A percentile compares a stretch with the other conserved stretches of the same genome.
Evolutionary conservation across 2,797 vertebrate genomes (phyloP).

Genomic region (Echeneis naucrates): DNA sequence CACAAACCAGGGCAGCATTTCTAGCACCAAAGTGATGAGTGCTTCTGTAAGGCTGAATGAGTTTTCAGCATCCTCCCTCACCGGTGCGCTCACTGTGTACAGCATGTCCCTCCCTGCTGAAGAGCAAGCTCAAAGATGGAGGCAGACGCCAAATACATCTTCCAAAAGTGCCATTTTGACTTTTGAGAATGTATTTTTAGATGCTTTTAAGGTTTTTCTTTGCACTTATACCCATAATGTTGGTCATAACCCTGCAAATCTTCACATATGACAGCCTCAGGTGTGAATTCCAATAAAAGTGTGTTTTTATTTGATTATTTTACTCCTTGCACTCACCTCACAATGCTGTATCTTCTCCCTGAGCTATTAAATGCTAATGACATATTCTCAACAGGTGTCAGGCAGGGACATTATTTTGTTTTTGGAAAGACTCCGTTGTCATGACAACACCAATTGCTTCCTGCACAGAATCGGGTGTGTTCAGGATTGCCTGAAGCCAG

Average conservation of each 20-base stretch:
- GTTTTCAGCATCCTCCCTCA: conserved; percentile 31
- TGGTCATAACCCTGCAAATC: not conserved
- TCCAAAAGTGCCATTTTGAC: not conserved
- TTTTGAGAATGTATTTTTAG: not conserved
- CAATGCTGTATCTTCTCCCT: not conserved
- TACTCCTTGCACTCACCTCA: conserved; percentile 1
- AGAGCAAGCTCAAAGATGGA: conserved; percentile 5
- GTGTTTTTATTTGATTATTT: not conserved
- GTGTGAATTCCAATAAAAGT: not conserved
- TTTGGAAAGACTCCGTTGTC: conserved; percentile 66
- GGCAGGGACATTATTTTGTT: conserved; percentile 36
- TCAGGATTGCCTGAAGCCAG: conserved; percentile 14
- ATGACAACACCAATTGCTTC: conserved; percentile 70
- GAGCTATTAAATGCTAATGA: conserved; percentile 31
- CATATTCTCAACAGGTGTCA: conserved; percentile 28
- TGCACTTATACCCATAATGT: not conserved
- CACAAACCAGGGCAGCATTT: conserved; percentile 22
- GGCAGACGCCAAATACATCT: not conserved
- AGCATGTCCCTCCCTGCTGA: conserved; percentile 10
- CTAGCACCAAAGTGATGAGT: conserved; percentile 31
- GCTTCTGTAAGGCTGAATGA: conserved; percentile 21
- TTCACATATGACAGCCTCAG: not conserved
- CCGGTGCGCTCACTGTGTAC: conserved; percentile 47
- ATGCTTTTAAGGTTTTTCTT: not conserved
- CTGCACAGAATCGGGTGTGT: conserved; percentile 34